These are phyloP conservation scores for Myocastor coypus DNA, from an alignment of 2,113 vertebrate species.

Conservation along the genomic window DNA sequence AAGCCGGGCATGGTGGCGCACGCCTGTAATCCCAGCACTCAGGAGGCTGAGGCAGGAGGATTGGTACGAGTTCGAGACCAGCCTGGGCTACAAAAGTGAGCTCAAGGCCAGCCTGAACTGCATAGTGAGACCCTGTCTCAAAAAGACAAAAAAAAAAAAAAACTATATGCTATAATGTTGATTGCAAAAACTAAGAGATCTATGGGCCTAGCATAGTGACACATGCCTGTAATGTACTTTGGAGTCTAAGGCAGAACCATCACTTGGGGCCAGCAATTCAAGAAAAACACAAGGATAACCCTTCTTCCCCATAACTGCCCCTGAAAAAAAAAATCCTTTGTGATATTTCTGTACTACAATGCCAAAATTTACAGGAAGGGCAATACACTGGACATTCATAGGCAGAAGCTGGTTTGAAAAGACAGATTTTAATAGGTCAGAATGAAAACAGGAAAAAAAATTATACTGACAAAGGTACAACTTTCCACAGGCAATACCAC, in stretches of 20 bases:
- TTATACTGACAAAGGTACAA: not conserved
- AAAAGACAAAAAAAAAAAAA: too few species aligned
- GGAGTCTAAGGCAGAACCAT: not conserved
- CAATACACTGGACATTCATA: not conserved
- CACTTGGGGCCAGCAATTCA: not conserved
- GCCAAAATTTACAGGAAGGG: constrained; percentile 38
- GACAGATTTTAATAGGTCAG: not conserved
- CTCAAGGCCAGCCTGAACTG: too few species aligned
- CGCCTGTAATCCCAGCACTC: too few species aligned
- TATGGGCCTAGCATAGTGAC: not conserved
- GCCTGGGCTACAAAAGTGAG: too few species aligned
- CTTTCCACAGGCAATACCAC: not conserved
- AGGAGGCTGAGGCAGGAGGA: too few species aligned
- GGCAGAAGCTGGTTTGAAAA: constrained; percentile 12
- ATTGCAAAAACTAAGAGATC: constrained; percentile 42
- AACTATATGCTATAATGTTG: not conserved
- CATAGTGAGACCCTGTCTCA: too few species aligned
- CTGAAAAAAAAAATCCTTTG: not conserved
- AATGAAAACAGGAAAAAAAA: not conserved
- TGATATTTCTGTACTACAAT: not conserved
- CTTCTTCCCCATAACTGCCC: not conserved
- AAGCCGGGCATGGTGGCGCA: too few species aligned
- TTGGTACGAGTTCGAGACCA: too few species aligned
- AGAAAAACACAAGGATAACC: not conserved
- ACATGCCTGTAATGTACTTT: not conserved